Evolutionary conservation across 2,888 invertebrate species (phyloP).

Genomic region (Ommatoiulus sabulosus): DNA sequence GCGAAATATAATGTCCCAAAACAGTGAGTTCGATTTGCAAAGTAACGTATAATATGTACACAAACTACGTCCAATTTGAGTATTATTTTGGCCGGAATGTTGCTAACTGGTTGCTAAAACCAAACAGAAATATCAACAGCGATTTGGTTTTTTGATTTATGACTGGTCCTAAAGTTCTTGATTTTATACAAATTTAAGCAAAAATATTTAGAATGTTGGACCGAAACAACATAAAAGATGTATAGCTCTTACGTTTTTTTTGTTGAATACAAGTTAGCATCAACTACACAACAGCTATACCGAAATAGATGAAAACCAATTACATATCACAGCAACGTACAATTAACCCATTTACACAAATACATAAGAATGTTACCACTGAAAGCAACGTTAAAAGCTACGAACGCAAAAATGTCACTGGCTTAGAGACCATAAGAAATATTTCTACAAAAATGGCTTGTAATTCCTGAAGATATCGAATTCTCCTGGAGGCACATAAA

Average conservation of each 20-base stretch:
- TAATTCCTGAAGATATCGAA: slow-evolving; percentile 41
- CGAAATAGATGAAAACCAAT: neutral
- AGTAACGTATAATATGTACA: slow-evolving; percentile 16
- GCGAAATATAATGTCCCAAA: neutral
- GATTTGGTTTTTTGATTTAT: neutral
- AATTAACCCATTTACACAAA: slow-evolving; percentile 38
- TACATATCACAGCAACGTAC: slow-evolving; percentile 13
- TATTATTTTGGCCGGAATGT: neutral
- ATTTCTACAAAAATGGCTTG: slow-evolving; percentile 35
- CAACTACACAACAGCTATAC: slow-evolving; percentile 37
- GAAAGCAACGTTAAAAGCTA: slow-evolving; percentile 40
- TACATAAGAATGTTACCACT: neutral
- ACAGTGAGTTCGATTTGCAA: no score
- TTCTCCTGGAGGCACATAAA: slow-evolving; percentile 48
- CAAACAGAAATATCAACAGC: neutral
- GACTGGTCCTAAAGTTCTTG: neutral
- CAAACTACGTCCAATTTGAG: neutral
- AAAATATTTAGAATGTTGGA: neutral
- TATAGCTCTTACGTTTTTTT: neutral
- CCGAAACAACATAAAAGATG: slow-evolving; percentile 1
- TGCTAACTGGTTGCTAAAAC: neutral
- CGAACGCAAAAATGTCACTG: slow-evolving; percentile 10
- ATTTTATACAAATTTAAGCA: neutral
- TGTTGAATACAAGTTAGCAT: slow-evolving; percentile 11
- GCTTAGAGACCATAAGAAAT: neutral